phyloP scores from a whole-genome alignment of 2,888 invertebrate genomes.

The Suillia variegata region DNA sequence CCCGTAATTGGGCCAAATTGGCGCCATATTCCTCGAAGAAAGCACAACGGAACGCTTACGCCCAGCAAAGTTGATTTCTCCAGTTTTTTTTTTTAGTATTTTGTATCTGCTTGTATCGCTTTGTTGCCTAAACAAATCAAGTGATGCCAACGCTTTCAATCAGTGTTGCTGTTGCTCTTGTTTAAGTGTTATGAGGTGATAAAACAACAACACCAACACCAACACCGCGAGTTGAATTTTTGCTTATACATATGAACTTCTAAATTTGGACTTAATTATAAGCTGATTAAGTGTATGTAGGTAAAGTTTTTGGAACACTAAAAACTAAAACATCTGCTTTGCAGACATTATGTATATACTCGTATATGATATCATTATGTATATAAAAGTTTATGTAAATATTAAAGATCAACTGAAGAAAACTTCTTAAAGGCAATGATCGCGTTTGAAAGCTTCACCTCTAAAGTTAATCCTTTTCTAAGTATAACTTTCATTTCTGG shows the following conservation, averaged over 20 bases:
- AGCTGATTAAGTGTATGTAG: background rate
- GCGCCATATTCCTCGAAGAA: constrained; percentile 42
- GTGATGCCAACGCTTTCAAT: constrained; percentile 50
- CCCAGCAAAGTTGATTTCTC: background rate
- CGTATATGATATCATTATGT: no score
- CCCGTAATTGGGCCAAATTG: constrained; percentile 50
- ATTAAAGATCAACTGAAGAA: no score
- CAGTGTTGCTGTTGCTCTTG: constrained; percentile 30
- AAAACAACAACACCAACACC: constrained; percentile 40
- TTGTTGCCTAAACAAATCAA: constrained; percentile 54
- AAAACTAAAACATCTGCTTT: background rate
- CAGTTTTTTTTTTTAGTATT: constrained; percentile 18
- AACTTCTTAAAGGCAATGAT: no score
- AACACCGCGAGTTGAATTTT: no score
- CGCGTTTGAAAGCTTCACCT: no score
- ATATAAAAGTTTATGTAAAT: no score
- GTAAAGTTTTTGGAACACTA: background rate
- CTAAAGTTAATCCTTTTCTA: no score
- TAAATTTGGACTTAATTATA: constrained; percentile 9
- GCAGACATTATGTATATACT: no score
- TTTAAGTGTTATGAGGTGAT: constrained; percentile 38
- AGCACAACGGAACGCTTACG: constrained; percentile 5
- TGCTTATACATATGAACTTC: background rate
- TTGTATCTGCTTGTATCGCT: constrained; percentile 33
- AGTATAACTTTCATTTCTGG: no score